These are phyloP conservation scores for Carapus acus DNA, from an alignment of 2,797 vertebrate genomes.

Conservation along the genomic window DNA sequence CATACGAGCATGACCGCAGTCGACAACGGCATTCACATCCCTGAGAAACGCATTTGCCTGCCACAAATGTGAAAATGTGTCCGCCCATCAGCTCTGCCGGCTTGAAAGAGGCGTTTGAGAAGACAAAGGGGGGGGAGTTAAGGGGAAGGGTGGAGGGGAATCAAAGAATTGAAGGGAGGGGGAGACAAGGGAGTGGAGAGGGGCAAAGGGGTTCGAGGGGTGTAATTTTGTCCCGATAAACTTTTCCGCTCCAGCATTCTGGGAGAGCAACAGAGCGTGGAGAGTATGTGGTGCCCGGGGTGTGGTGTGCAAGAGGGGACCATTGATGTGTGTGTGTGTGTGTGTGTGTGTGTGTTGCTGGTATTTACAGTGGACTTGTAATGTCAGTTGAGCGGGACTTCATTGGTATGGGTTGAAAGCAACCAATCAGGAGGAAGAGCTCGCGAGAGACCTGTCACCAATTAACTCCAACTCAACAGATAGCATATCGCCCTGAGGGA, in stretches of 20 bases:
- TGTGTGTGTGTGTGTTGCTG: conserved; percentile 18
- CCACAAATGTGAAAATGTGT: conserved; percentile 31
- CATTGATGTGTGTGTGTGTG: conserved; percentile 12
- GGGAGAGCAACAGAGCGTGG: conserved; percentile 54
- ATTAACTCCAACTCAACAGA: conserved; percentile 39
- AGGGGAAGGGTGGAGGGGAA: neutral
- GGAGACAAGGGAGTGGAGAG: conserved; percentile 14
- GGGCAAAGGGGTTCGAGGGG: conserved; percentile 36
- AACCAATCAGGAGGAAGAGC: conserved; percentile 35
- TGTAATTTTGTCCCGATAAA: conserved; percentile 60
- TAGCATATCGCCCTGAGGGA: conserved; percentile 19
- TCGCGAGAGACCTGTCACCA: conserved; percentile 29
- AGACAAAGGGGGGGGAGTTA: conserved; percentile 32
- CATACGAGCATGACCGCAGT: conserved; percentile 11
- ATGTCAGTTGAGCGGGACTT: conserved; percentile 44
- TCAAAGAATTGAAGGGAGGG: conserved; percentile 25
- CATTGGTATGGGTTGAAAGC: conserved; percentile 33
- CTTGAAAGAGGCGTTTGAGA: conserved; percentile 32
- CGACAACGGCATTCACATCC: conserved; percentile 42
- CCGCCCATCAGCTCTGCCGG: conserved; percentile 15
- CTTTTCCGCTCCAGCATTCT: conserved; percentile 64
- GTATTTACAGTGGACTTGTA: conserved; percentile 41
- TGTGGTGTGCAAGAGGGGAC: conserved; percentile 31
- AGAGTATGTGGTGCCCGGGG: conserved; percentile 43
- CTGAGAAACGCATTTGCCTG: conserved; percentile 32